phyloP scores from a whole-genome alignment of 2,113 vertebrate genomes.

The Pseudorhombus dupliciocellatus region DNA sequence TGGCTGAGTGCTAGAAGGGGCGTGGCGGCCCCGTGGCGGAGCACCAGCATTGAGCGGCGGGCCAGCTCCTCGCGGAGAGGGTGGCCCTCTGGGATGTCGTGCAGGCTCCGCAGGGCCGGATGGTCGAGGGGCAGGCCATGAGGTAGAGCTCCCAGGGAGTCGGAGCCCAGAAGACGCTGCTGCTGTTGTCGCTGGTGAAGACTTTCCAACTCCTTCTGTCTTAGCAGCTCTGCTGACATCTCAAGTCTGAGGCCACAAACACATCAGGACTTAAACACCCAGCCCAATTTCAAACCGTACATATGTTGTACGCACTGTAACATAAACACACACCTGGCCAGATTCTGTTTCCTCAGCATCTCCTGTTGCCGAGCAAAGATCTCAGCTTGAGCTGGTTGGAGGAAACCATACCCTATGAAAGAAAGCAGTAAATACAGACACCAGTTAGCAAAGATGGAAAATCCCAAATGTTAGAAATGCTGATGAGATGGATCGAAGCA shows the following conservation, averaged over 20 bases:
- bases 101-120: constrained; percentile 87
- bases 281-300: neutral
- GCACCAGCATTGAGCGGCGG: constrained; percentile 89
- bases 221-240: constrained; percentile 93
- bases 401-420: constrained; percentile 89
- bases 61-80: constrained; percentile 88
- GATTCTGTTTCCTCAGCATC: constrained; percentile 94
- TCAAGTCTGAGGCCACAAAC: constrained; percentile 83
- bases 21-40: constrained; percentile 85
- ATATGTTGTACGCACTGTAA: neutral
- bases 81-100: constrained; percentile 88
- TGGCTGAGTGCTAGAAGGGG: constrained; percentile 88
- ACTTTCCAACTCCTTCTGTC: constrained; percentile 93
- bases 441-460: neutral
- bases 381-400: constrained; percentile 92
- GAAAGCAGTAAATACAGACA: constrained; percentile 13
- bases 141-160: constrained; percentile 83
- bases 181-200: constrained; percentile 87
- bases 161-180: constrained; percentile 84
- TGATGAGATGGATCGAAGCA: neutral
- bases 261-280: constrained; percentile 12
- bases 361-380: constrained; percentile 95
- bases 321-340: constrained; percentile 84
- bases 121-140: constrained; percentile 86
- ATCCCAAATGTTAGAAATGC: neutral